These are phyloP conservation scores for Brachyptera putata DNA, from an alignment of 2,888 invertebrate species.

Conservation along the genomic window DNA sequence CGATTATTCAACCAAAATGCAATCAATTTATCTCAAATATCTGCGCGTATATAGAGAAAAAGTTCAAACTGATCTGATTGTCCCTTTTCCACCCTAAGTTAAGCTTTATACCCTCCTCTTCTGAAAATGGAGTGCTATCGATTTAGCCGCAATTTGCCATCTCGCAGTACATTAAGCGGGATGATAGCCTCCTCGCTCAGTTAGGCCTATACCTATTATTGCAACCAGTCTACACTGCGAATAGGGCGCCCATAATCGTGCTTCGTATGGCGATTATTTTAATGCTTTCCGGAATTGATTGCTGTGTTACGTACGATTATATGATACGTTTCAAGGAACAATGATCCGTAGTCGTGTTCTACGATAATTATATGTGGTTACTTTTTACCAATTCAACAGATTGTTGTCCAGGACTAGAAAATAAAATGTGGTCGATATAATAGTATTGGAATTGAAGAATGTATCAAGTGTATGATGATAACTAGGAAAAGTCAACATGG, in stretches of 20 bases:
- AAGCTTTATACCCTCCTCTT: neutral
- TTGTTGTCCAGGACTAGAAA: too few species aligned
- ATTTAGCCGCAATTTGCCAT: slow-evolving; percentile 24
- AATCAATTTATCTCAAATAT: too few species aligned
- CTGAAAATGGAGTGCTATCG: slow-evolving; percentile 17
- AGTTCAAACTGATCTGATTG: neutral
- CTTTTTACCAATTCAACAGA: too few species aligned
- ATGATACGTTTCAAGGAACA: neutral
- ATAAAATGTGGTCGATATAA: too few species aligned
- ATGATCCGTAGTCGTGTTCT: too few species aligned
- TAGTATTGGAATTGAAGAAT: too few species aligned
- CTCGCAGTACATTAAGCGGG: slow-evolving; percentile 26
- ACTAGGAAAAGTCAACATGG: too few species aligned
- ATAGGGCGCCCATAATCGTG: neutral
- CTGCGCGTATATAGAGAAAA: too few species aligned
- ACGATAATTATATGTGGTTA: too few species aligned
- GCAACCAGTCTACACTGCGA: neutral
- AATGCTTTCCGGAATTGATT: slow-evolving; percentile 7
- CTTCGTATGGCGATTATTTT: neutral
- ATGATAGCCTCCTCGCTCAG: slow-evolving; percentile 18
- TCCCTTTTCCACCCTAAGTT: neutral
- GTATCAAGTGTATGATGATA: too few species aligned
- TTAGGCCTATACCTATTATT: slow-evolving; percentile 1
- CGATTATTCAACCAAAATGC: too few species aligned
- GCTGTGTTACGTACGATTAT: slow-evolving; percentile 1